Evolutionary conservation across 2,113 vertebrate species (phyloP).

Genomic region (Thinocorus orbignyianus): DNA sequence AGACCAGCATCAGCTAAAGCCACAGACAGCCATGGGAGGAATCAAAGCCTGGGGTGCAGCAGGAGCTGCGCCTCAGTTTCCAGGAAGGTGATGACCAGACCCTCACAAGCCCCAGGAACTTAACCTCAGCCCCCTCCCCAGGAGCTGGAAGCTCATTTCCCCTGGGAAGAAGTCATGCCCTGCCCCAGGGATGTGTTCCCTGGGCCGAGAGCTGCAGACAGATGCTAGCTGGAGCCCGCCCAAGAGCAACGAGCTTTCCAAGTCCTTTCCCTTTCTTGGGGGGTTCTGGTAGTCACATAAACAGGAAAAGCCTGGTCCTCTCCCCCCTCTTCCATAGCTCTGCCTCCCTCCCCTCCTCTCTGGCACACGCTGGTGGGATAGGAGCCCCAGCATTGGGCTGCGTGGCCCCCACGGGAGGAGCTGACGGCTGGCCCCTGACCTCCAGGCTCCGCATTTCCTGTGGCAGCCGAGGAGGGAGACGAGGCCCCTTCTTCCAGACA

Average conservation of each 20-base stretch:
- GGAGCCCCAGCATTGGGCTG: background rate
- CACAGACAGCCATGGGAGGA: background rate
- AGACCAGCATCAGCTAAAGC: background rate
- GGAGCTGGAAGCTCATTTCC: background rate
- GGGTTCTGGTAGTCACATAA: conserved; percentile 64
- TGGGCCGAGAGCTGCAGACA: background rate
- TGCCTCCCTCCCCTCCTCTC: conserved; percentile 5
- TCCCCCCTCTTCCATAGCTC: background rate
- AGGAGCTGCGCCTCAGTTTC: background rate
- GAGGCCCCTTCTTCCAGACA: conserved; percentile 50
- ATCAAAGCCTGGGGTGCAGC: background rate
- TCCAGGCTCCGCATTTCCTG: conserved; percentile 65
- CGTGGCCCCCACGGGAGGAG: conserved; percentile 37
- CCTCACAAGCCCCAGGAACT: background rate
- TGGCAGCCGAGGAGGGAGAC: conserved; percentile 26
- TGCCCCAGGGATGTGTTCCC: background rate
- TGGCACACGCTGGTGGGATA: fast-evolving
- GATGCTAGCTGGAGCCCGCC: background rate
- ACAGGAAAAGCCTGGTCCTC: conserved; percentile 68
- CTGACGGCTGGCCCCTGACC: conserved; percentile 64
- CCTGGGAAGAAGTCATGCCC: background rate
- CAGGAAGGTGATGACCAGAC: background rate
- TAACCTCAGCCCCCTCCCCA: background rate
- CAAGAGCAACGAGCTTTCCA: conserved; percentile 31
- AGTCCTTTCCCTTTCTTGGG: conserved; percentile 37